Evolutionary conservation across 2,797 vertebrate genomes (phyloP), one percentile per base, ranked within the genome.

Genomic region (Sciaenops ocellatus): DNA sequence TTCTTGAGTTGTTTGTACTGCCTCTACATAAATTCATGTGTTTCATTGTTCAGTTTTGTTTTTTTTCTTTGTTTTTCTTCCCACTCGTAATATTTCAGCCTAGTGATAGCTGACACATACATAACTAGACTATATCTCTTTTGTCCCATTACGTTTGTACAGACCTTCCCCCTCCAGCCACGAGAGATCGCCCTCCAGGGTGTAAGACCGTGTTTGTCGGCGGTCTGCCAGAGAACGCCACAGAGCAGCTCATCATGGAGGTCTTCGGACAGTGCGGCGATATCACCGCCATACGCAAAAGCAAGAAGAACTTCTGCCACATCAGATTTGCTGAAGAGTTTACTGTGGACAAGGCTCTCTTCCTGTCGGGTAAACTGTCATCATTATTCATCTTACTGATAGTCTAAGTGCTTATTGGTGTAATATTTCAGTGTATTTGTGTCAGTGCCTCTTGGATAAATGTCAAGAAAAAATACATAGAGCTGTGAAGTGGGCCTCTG

Each of bases 121-220:
- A 15, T 70, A 66, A 79, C 48, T 38, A 1, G 44, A 12, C 28
- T 4, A 44, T 44, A 20, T 65, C 22, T 11, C 9, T 44, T 83
- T 61, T 73, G 7, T 61, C 63, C 26, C 28, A 0, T 41, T 42
- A 13, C 72, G 76, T 83, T 42, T 73, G 20, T 46, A 73, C 92
- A 99, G 98, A 98, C 87, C 96, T 99, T 16, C 97, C 97, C 6
- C 97, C 97, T 91, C 98, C 98, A 1, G 96, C 97, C 76, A 98
- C 96, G 0, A 96, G 98, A 83, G 97, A 98, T 68, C 96, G 98
- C 74, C 98, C 98, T 75, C 98, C 98, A 0, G 98, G 98, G 28
- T 99, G 98, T 87, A 99, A 98, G 93, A 99, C 98, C 0, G 97
- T 99, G 85, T 99, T 99, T 90, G 98, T 99, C 5, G 98, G 98